These are phyloP conservation scores for Eupithecia subfuscata DNA, from an alignment of 2,888 invertebrate genomes.

Conservation along the genomic window DNA sequence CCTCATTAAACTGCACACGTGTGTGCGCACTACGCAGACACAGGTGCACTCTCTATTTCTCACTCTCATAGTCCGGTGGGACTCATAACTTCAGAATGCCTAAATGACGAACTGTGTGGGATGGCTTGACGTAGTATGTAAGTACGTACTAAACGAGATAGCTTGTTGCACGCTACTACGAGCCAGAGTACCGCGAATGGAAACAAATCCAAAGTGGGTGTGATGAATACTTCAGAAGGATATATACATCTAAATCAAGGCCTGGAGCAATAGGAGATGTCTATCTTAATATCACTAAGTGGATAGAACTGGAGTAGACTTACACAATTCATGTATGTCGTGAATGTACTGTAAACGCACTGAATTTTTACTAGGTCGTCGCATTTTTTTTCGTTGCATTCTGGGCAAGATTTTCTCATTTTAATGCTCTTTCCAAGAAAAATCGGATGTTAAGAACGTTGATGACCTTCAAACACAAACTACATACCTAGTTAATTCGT, in stretches of 20 bases:
- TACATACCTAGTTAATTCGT: not conserved
- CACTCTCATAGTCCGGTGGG: not conserved
- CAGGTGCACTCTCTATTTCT: not conserved
- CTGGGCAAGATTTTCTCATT: too few species aligned
- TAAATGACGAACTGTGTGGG: slow-evolving; percentile 2
- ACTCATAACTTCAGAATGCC: not conserved
- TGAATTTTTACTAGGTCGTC: not conserved
- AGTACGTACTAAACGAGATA: not conserved
- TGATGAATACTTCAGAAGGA: slow-evolving; percentile 60
- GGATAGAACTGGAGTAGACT: slow-evolving; percentile 23
- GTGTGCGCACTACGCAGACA: not conserved
- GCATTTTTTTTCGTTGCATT: too few species aligned
- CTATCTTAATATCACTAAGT: slow-evolving; percentile 60
- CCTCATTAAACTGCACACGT: not conserved
- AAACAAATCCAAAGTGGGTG: slow-evolving; percentile 52
- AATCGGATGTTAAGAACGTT: too few species aligned
- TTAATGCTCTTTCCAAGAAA: too few species aligned
- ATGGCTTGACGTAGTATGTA: not conserved
- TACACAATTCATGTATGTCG: not conserved
- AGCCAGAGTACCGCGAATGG: slow-evolving; percentile 19
- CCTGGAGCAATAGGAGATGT: slow-evolving; percentile 62
- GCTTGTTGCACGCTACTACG: not conserved
- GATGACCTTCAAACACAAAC: not conserved
- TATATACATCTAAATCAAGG: slow-evolving; percentile 66
- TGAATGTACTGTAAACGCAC: not conserved